Conservation (phyloP, 30 jellyfish, hydroid and myxozoan species). For the Turritopsis rubra region DNA sequence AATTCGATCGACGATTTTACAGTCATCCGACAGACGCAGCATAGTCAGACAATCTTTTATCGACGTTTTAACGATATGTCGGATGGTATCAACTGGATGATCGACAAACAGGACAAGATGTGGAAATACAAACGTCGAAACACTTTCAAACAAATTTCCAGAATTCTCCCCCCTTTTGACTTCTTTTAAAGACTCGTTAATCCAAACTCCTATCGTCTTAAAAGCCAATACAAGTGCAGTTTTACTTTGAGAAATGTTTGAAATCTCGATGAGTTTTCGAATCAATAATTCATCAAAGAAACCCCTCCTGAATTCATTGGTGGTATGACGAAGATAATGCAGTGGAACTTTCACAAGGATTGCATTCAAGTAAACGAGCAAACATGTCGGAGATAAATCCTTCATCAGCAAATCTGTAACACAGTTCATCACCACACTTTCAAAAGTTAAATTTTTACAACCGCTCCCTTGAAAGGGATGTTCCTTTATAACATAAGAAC, state of each 20-base stretch:
- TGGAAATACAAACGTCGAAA: conserved; percentile 26
- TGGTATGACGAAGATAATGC: not conserved
- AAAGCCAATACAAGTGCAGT: conserved; percentile 54
- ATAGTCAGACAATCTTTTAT: conserved; percentile 42
- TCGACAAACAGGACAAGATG: conserved; percentile 46
- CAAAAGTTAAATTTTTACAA: not conserved
- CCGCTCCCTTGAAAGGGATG: not conserved
- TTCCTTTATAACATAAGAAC: not conserved
- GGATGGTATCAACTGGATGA: conserved; percentile 81
- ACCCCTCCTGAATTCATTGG: not conserved
- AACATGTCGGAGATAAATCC: not conserved
- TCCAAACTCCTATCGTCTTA: conserved; percentile 46
- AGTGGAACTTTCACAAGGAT: conserved; percentile 22
- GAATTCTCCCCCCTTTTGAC: conserved; percentile 3
- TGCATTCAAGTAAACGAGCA: conserved; percentile 12
- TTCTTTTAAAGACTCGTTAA: conserved; percentile 32
- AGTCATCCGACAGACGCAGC: not conserved
- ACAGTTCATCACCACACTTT: not conserved
- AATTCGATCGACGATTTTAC: not conserved
- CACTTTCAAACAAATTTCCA: conserved; percentile 7
- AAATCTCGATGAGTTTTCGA: conserved; percentile 20
- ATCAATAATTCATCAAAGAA: conserved; percentile 4
- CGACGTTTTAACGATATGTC: conserved; percentile 58
- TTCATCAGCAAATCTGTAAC: not conserved
- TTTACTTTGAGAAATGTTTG: conserved; percentile 41